Base-by-base conservation (phyloP, 92 coral and sea anemone genomes). In the Plumapathes pennacea region DNA sequence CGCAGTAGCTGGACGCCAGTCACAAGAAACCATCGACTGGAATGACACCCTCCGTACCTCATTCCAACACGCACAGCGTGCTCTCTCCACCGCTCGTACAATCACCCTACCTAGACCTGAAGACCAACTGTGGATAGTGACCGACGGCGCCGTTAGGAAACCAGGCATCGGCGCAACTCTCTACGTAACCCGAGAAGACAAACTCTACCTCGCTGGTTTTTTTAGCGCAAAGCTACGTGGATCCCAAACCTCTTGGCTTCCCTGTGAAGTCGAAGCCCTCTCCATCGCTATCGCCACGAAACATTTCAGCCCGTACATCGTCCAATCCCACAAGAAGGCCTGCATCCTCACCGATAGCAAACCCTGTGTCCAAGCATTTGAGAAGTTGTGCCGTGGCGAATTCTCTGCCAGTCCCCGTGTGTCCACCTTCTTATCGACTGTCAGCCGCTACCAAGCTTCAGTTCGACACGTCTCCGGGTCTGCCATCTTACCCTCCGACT, bases 391-490 rank as follows among this genome's bases (percentile, higher is more conserved):
- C 54, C 70, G 79, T 0, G 72, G 78, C 10, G 64, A 81, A 46
- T 83, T 77, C 53, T 77, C 85, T 6, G 70, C 81, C 11, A 77
- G 89, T 46, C 76, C 85, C 2, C 62, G 61, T 8, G 80, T 77
- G 12, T 69, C 76, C 18, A 51, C 76, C 10, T 77, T 83, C 69
- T 59, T 69, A 19, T 53, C 64, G 53, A 69, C 75, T n/a, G 85
- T 69, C 70, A 69, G 85, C 80, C 66, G 88, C 11, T 81, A 76
- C 40, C 84, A 75, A 25, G 77, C 54, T 22, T 38, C 53, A 9
- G 50, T 76, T 3, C 83, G 68, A 27, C 78, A 81, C 59, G 60
- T 75, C 3, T 67, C 84, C 19, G 78, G 78, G 36, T 46, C 53
- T 2, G 78, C 77, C 17, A 67, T 66, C 60, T 41, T 76, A 13